Evolutionary conservation across 2,888 invertebrate genomes (phyloP), one percentile per base, ranked within the genome.

Genomic region (Proisotoma minuta): DNA sequence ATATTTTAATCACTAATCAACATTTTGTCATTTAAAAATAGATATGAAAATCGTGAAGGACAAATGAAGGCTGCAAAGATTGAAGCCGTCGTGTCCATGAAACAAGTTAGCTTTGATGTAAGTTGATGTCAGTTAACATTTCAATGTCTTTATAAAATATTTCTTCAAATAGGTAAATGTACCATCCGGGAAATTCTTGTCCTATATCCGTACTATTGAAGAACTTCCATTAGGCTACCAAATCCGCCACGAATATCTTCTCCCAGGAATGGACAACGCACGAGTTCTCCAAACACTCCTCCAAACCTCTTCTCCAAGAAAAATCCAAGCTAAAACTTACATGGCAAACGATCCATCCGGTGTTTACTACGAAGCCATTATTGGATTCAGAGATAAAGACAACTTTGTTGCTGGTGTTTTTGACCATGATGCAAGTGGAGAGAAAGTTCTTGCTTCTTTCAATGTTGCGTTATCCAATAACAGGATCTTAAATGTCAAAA

Each of bases 391-490:
- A 56, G 64, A 50, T 40, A 48, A 71, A 15, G 52, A 69, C 27
- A 60, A 70, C 47, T 63, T 73, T 26, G 40, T 63, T 18, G 66
- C 65, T 49, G 71, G 71, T 26, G 5, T 73, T 39, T 71, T 70
- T 52, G 63, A 63, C 23, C 59, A 69, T 39, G 57, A 61, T 12
- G 27, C 57, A 10, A 48, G 47, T 10, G 57, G 50, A 20, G 56
- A 62, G 0, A 76, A 81, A 39, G 62, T 78, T 0, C 77, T 78
- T 10, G 80, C 80, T 1, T 79, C 80, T 43, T 63, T 79, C 1
- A 83, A 83, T 29, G 18, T 83, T 0, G 81, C 80, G 28, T 63
- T 86, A 0, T 83, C 83, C 1, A 79, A 77, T 59, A 79, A 80
- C 0, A 77, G 79, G 26, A 79, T 81, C 53, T 57, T 83, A n/a